Evolutionary conservation across 1,140 invertebrate species (phyloP).

Genomic region (Leucophenga varia): DNA sequence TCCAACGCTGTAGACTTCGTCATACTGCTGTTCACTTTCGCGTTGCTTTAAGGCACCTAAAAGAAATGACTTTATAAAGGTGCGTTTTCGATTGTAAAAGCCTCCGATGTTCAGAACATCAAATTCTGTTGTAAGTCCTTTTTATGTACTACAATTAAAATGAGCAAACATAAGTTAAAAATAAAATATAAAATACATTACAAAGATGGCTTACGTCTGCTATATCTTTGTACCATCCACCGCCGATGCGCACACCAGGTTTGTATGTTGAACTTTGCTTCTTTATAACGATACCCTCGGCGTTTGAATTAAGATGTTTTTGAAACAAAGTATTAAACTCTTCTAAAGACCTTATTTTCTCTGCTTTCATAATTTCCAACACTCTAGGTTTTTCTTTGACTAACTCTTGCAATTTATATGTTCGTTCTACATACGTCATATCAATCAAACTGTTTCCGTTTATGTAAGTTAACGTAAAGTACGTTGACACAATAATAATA

Average conservation of each 20-base stretch:
- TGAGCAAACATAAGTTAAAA: too few relatives aligned
- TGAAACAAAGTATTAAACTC: conserved; percentile 79
- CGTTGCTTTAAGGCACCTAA: conserved; percentile 66
- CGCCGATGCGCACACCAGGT: conserved; percentile 75
- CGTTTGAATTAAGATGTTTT: conserved; percentile 75
- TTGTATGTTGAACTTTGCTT: conserved; percentile 76
- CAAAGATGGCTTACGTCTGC: conserved; percentile 68
- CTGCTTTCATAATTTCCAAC: conserved; percentile 63
- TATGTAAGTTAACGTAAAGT: too few relatives aligned
- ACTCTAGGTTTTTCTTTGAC: conserved; percentile 71
- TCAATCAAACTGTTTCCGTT: conserved; percentile 79
- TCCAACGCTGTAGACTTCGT: conserved; percentile 43
- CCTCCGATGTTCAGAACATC: conserved; percentile 89
- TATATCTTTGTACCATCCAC: conserved; percentile 88
- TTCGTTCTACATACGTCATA: conserved; percentile 69
- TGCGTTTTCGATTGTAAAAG: conserved; percentile 73
- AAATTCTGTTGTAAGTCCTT: conserved; percentile 79
- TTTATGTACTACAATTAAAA: conserved; percentile 75
- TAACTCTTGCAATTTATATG: conserved; percentile 64
- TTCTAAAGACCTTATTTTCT: conserved; percentile 59
- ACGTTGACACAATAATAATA: too few relatives aligned
- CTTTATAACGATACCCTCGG: conserved; percentile 93
- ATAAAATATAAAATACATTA: too few relatives aligned
- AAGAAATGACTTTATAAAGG: conserved; percentile 76
- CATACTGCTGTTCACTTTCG: conserved; percentile 19